These are phyloP conservation scores for Cossypha caffra DNA, from an alignment of 2,797 vertebrate genomes.

Conservation along the genomic window DNA sequence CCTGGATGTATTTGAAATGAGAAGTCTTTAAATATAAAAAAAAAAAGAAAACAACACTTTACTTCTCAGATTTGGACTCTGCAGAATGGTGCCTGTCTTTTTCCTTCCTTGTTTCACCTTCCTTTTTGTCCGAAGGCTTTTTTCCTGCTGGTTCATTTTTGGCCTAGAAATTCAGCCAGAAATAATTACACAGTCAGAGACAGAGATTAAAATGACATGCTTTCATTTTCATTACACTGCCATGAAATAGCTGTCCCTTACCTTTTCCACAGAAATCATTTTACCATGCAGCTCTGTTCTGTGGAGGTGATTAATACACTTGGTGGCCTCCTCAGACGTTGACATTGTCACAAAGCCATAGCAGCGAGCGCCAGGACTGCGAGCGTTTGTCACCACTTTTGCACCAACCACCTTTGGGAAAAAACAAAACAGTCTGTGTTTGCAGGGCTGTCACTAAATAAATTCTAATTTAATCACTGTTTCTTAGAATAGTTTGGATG, in stretches of 20 bases:
- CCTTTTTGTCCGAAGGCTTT: constrained; percentile 86
- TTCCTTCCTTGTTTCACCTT: constrained; percentile 83
- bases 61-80: constrained; percentile 87
- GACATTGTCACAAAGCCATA: constrained; percentile 98
- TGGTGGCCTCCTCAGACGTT: constrained; percentile 90
- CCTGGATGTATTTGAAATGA: background rate
- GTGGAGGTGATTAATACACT: constrained; percentile 92
- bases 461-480: background rate
- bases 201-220: background rate
- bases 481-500: background rate
- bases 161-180: constrained; percentile 78
- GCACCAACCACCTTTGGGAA: constrained; percentile 89
- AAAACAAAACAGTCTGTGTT: background rate
- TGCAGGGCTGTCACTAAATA: background rate
- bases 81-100: constrained; percentile 85
- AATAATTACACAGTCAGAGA: background rate
- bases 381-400: constrained; percentile 96
- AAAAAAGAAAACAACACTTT: background rate
- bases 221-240: background rate
- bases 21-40: background rate
- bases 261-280: constrained; percentile 98
- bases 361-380: constrained; percentile 96
- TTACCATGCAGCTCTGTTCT: constrained; percentile 94
- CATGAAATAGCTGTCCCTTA: constrained; percentile 24
- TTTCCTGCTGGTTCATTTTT: constrained; percentile 97